Evolutionary conservation across 2,888 invertebrate species (phyloP).

Genomic region (Leptinotarsa rubiginosa): DNA sequence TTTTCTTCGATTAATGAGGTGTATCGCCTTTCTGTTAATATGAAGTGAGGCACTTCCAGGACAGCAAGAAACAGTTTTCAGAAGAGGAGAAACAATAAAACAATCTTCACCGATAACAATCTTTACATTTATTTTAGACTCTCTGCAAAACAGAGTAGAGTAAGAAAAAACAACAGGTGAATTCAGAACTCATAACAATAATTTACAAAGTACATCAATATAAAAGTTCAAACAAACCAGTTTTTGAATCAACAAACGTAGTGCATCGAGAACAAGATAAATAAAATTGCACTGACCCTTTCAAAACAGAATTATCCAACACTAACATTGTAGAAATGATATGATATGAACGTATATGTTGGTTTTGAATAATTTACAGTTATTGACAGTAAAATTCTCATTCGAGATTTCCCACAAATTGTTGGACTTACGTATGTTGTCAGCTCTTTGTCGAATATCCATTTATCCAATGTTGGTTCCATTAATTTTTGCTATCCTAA

Average conservation of each 20-base stretch:
- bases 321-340: not conserved
- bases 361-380: not conserved
- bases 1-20: too few species aligned
- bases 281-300: conserved; percentile 30
- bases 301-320: conserved; percentile 1
- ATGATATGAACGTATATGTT: too few species aligned
- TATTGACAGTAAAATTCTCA: not conserved
- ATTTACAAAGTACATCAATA: not conserved
- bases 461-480: too few species aligned
- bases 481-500: too few species aligned
- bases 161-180: conserved; percentile 30
- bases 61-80: not conserved
- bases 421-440: too few species aligned
- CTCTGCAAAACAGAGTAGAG: conserved; percentile 28
- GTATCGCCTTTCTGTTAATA: not conserved
- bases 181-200: conserved; percentile 23
- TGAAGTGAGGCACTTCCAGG: too few species aligned
- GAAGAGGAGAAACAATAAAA: conserved; percentile 1
- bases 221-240: not conserved
- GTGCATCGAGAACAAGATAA: conserved; percentile 14
- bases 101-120: conserved; percentile 28
- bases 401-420: not conserved
- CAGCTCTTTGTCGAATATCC: too few species aligned
- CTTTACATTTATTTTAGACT: conserved; percentile 39
- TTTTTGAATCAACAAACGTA: conserved; percentile 15